Evolutionary conservation across 2,888 invertebrate species (phyloP), one percentile per base, ranked within the genome.

Genomic region (Aspidapion aeneum): DNA sequence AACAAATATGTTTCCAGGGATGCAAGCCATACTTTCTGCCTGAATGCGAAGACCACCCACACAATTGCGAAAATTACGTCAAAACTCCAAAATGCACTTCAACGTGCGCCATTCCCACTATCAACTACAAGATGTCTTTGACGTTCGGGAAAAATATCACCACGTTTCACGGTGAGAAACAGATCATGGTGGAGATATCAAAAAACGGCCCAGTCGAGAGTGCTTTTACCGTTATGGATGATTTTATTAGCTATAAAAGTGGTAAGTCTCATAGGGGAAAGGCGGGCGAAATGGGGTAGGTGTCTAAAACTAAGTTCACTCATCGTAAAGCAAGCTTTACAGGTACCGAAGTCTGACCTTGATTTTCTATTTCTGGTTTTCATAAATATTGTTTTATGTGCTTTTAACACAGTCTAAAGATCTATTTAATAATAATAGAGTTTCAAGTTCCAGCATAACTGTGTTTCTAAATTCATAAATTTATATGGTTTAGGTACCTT

Each of bases 181-280:
- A 89, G 65, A 93, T 94, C 69, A 88, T 85, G 79, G 83, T 84
- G 16, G 94, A 94, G 78, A 85, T 94, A 63, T 86, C 86, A 81
- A 85, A 82, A 55, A 88, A 92, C 75, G 94, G 93, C 5, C 93
- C 94, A 1, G 92, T 93, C 0, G 93, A 93, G 80, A 93, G 84
- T 1, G 90, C 90, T 1, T 93, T 93, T 74, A 88, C 87, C 0
- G 93, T 94, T 1, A 94, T 90, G 72, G 84, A 87, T 22, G 94
- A 94, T 80, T 87, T 94, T 75, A 83, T 90, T 1, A 79, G 82
- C 52, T 94, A 94, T 82, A 93, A 91, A 80, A 84, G 84, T 66
- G 93, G 93, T 82, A 57, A 94, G 93, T 19, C 77, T 75, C 58
- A 3, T 19, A n/a, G n/a, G n/a, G n/a, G n/a, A n/a, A n/a, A n/a